Base-by-base conservation (phyloP, 2,113 vertebrate species). In the Antechinus stuartii region DNA sequence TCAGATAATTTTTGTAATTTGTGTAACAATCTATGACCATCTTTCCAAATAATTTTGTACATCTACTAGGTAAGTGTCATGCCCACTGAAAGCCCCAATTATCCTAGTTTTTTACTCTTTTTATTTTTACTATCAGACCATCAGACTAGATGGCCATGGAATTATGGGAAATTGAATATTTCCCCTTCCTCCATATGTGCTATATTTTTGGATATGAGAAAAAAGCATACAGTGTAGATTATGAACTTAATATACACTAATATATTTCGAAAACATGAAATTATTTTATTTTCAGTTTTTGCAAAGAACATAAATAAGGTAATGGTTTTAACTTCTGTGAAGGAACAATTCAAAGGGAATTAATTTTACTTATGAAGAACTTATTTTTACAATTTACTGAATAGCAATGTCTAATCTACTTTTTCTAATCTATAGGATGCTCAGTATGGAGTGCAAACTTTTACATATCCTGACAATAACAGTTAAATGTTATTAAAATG, bases 251-350 rank as follows among this genome's bases (percentile, higher is more conserved):
- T 84, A 57, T 92, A 56, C 10, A 46, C 16, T 22, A 90, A 96
- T 95, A 92, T 14, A 90, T 94, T 96, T 96, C n/a, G 91, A 95
- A 96, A 76, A 93, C 26, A 91, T 95, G 93, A 55, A 95, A 92
- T 50, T 92, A 49, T 56, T n/a, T 90, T 26, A 61, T 90, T 97
- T 94, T 91, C 54, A 53, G 94, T 95, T 14, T 46, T 96, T 50
- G 23, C 8, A 55, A 89, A 84, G 61, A 50, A 90, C 22, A 91
- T 54, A 96, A 94, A 91, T 96, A 89, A 68, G 55, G 6, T 84
- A 84, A 95, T 53, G 84, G 10, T 94, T 94, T 90, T 12, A 92
- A 47, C 27, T 61, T 94, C 46, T 96, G 47, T 95, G 90, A 92
- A 57, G 14, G 9, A 90, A 61, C n/a, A 53, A 6, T 76, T 91